A percentile compares a stretch with the other conserved stretches of the same genome.
Evolutionary conservation across 1,140 invertebrate species (phyloP).

Genomic region (Bombus balteatus): DNA sequence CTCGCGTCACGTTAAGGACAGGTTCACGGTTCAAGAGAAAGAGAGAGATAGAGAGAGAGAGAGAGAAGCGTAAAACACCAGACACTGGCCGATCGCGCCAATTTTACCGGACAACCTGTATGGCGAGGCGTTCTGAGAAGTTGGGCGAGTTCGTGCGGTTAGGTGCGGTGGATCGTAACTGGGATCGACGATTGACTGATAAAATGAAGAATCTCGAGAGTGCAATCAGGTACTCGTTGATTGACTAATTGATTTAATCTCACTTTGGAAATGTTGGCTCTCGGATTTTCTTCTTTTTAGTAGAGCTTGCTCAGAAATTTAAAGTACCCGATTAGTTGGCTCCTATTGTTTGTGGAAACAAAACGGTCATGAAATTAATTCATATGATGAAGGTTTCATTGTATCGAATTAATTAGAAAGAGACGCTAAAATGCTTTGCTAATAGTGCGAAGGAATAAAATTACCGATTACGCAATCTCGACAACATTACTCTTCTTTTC

Average conservation of each 20-base stretch:
- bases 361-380: too few species aligned
- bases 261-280: too few species aligned
- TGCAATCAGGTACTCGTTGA: too few species aligned
- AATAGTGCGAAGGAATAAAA: too few species aligned
- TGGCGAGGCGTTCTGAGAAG: neutral
- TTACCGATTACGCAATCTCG: neutral
- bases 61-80: neutral
- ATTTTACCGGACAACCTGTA: neutral
- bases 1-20: slow-evolving; percentile 42
- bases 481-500: neutral
- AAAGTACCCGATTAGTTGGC: too few species aligned
- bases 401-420: too few species aligned
- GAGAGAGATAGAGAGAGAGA: neutral
- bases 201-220: neutral
- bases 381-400: too few species aligned
- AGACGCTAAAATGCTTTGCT: neutral
- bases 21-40: slow-evolving; percentile 15
- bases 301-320: too few species aligned
- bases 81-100: neutral
- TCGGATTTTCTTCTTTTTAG: too few species aligned
- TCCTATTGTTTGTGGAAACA: too few species aligned
- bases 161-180: neutral
- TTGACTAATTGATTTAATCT: too few species aligned
- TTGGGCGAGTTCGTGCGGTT: neutral
- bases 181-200: neutral